Percentiles rank a stretch among this genome's conserved stretches.
Evolutionary conservation across 2,888 invertebrate species (phyloP).

Genomic region (Chrysolina haemoptera): DNA sequence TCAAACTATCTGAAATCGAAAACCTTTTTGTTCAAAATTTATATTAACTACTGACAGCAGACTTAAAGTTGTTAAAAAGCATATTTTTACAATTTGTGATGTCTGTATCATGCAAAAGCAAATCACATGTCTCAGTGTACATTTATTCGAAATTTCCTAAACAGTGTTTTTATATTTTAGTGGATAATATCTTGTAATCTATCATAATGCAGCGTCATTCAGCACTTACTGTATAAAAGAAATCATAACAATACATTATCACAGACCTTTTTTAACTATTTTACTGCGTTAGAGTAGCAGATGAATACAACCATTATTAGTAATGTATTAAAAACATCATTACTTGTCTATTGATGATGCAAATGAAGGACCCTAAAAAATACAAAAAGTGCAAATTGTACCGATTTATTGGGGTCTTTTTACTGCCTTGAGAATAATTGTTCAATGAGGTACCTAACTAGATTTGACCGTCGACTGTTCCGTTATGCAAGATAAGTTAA

Average conservation of each 20-base stretch:
- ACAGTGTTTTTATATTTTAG: too few species aligned
- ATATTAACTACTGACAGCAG: too few species aligned
- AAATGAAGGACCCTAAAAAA: constrained; percentile 1
- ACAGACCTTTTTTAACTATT: not conserved
- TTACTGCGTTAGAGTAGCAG: not conserved
- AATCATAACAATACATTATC: not conserved
- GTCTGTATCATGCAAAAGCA: too few species aligned
- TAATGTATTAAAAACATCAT: not conserved
- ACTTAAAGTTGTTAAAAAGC: too few species aligned
- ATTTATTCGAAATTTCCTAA: too few species aligned
- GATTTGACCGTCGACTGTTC: not conserved
- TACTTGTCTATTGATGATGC: not conserved
- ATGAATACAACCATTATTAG: not conserved
- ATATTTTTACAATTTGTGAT: too few species aligned
- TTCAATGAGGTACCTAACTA: not conserved
- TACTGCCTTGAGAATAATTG: not conserved
- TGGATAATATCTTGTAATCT: too few species aligned
- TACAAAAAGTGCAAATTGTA: constrained; percentile 5
- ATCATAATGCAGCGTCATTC: too few species aligned
- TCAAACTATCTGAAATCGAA: too few species aligned
- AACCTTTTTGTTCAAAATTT: too few species aligned
- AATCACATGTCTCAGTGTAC: too few species aligned
- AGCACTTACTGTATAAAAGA: too few species aligned
- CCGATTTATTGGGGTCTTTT: not conserved
- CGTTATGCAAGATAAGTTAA: constrained; percentile 12